These are phyloP conservation scores for Neoitamus cyanurus DNA, from an alignment of 2,888 invertebrate genomes.

Conservation along the genomic window DNA sequence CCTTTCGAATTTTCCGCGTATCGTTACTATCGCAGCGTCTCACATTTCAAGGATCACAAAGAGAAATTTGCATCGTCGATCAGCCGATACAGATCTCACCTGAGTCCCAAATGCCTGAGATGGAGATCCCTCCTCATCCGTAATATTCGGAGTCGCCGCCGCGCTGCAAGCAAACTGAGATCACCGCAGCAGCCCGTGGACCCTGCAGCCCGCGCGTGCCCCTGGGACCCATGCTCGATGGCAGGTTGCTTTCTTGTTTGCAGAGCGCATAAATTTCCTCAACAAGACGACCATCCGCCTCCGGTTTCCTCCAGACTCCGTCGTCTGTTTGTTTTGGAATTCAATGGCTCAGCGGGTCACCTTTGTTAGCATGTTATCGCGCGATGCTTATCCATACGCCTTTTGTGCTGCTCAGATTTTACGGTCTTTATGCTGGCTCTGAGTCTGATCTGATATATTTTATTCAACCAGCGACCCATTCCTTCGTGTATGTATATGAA, in stretches of 20 bases:
- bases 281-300: conserved; percentile 46
- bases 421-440: conserved; percentile 20
- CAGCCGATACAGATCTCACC: not conserved
- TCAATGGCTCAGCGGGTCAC: conserved; percentile 66
- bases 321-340: conserved; percentile 56
- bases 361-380: conserved; percentile 68
- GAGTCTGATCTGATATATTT: not conserved
- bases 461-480: not conserved
- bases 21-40: not conserved
- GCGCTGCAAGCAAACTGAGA: not conserved
- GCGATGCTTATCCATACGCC: conserved; percentile 57
- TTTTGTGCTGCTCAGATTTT: conserved; percentile 39
- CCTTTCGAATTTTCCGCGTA: not conserved
- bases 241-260: not conserved
- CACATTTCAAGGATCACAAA: conserved; percentile 3
- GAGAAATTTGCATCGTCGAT: conserved; percentile 4
- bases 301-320: conserved; percentile 25
- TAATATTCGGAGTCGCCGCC: not conserved
- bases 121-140: not conserved
- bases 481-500: not conserved
- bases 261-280: conserved; percentile 50
- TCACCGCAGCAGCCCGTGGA: not conserved
- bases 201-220: not conserved
- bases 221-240: not conserved
- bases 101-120: not conserved